These are phyloP conservation scores for Canis aureus DNA, from an alignment of 2,113 vertebrate genomes.

Conservation along the genomic window DNA sequence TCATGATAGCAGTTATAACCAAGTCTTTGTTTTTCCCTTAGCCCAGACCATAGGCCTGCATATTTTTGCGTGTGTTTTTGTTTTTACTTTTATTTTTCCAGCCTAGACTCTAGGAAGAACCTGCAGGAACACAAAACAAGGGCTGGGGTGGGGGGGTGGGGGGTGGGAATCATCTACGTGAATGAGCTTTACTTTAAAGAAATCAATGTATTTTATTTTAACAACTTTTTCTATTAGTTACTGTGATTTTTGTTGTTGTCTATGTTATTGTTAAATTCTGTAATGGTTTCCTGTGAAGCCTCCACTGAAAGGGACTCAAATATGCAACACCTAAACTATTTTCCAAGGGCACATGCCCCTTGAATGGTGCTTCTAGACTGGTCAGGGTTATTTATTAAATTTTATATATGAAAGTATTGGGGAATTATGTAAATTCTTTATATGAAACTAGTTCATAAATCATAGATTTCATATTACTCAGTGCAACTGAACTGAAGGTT, in stretches of 20 bases:
- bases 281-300: constrained; percentile 89
- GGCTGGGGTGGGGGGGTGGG: constrained; percentile 83
- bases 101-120: constrained; percentile 78
- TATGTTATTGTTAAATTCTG: constrained; percentile 85
- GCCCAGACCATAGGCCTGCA: constrained; percentile 75
- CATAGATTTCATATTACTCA: constrained; percentile 91
- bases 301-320: constrained; percentile 92
- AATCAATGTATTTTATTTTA: constrained; percentile 82
- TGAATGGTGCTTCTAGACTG: constrained; percentile 98
- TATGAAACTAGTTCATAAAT: constrained; percentile 91
- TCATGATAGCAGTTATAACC: constrained; percentile 70
- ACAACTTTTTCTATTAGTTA: constrained; percentile 86
- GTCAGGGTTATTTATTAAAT: constrained; percentile 96
- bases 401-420: constrained; percentile 94
- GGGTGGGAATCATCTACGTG: constrained; percentile 75
- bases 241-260: constrained; percentile 84
- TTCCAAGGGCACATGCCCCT: constrained; percentile 91
- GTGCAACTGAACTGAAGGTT: constrained; percentile 89
- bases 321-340: constrained; percentile 94
- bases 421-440: constrained; percentile 94
- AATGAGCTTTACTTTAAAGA: constrained; percentile 88
- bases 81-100: constrained; percentile 62
- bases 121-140: constrained; percentile 86
- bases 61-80: constrained; percentile 59
- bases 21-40: constrained; percentile 81